A percentile compares a stretch with the other conserved stretches of the same genome.
phyloP scores from a whole-genome alignment of 2,888 invertebrate species.

The Saturnia japonica region DNA sequence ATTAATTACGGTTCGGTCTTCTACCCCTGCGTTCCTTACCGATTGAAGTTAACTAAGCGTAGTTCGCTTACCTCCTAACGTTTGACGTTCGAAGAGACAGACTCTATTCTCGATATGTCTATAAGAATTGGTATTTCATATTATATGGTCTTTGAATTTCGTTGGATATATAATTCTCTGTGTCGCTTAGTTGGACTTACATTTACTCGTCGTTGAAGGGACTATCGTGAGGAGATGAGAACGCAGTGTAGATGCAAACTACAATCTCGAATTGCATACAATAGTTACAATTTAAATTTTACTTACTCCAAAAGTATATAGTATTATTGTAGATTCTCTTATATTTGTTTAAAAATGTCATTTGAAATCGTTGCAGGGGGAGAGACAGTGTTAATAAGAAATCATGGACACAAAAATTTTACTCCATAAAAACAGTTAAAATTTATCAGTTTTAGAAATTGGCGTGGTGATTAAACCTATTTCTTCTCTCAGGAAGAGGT shows the following conservation, averaged over 20 bases:
- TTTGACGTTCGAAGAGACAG: conserved; percentile 55
- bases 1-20: conserved; percentile 71
- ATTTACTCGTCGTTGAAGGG: not conserved
- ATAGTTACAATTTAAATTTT: too few species aligned
- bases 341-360: too few species aligned
- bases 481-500: not conserved
- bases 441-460: not conserved
- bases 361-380: too few species aligned
- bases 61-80: conserved; percentile 53
- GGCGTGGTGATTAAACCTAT: not conserved
- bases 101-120: not conserved
- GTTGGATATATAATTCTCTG: not conserved
- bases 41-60: conserved; percentile 71
- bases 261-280: not conserved
- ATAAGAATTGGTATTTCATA: not conserved
- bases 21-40: conserved; percentile 46
- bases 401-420: not conserved
- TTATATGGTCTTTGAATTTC: not conserved
- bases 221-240: not conserved
- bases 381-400: not conserved
- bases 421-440: not conserved
- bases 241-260: not conserved
- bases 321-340: too few species aligned
- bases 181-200: not conserved
- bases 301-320: too few species aligned